Evolutionary conservation across 1,140 invertebrate species (phyloP).

Genomic region (Ooceraea biroi): DNA sequence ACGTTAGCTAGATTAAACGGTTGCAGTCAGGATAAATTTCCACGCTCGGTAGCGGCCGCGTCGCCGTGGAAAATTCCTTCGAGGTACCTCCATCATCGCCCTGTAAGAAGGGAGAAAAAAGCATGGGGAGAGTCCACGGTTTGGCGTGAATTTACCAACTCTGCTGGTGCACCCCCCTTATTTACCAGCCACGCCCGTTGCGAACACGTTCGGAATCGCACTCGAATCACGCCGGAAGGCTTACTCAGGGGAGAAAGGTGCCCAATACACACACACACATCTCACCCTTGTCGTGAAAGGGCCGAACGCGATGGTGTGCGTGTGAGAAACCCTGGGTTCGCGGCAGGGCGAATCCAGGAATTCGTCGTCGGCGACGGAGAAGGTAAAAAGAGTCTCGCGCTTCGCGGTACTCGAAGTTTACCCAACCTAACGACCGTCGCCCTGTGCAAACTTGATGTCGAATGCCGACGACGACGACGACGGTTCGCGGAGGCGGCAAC

Average conservation of each 20-base stretch:
- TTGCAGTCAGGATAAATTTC: slow-evolving; percentile 35
- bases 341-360: slow-evolving; percentile 33
- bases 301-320: neutral
- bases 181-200: slow-evolving; percentile 47
- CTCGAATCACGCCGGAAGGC: slow-evolving; percentile 57
- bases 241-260: slow-evolving; percentile 6
- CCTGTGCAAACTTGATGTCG: slow-evolving; percentile 69
- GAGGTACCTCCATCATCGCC: neutral
- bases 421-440: slow-evolving; percentile 69
- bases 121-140: neutral
- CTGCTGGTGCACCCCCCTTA: slow-evolving; percentile 4
- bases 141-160: slow-evolving; percentile 54
- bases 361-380: slow-evolving; percentile 26
- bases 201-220: slow-evolving; percentile 47
- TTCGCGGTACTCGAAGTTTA: slow-evolving; percentile 65
- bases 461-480: slow-evolving; percentile 3
- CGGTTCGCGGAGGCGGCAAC: neutral
- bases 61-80: slow-evolving; percentile 11
- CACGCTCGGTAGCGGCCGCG: neutral
- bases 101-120: neutral
- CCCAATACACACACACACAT: neutral
- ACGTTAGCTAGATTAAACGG: slow-evolving; percentile 41
- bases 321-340: slow-evolving; percentile 11
- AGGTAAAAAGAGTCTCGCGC: slow-evolving; percentile 61
- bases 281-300: slow-evolving; percentile 28